Base-by-base conservation (phyloP, 1,140 invertebrate genomes). In the Drosophila sp. region DNA sequence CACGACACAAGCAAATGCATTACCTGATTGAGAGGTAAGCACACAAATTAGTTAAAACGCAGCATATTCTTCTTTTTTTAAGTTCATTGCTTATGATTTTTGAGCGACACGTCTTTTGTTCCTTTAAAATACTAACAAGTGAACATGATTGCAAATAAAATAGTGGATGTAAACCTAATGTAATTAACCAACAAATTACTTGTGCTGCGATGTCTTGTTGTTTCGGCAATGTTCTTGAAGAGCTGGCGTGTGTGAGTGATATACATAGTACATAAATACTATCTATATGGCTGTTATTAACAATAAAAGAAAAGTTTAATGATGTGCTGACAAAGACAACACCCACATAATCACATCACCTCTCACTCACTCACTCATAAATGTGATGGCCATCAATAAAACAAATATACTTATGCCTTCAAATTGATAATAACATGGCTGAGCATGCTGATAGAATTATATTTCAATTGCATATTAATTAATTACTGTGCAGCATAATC, bases 1-100 rank as follows among this genome's bases (percentile, higher is more conserved):
- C 61, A 70, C 75, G 78, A 72, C 50, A 50, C 66, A 72, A 61
- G 67, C 82, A 78, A 87, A 87, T 87, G 82, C 79, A 89, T 76
- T 67, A 67, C 61, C 59, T 64, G 59, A 76, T 54, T 62, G 46
- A 87, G 53, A 78, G 83, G 83, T 89, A 69, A 81, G 83, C 45
- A 2, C n/a, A n/a, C 41, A 9, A 45, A 25, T 40, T 7, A 27
- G 61, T 51, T 29, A 70, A 21, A 57, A 45, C 25, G 41, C 61
- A 40, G 21, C 18, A 21, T 63, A 53, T 45, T 46, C 11, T 45
- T 46, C 11, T 40, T 16, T 67, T 7, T 50, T 9, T 59, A 13
- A 18, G 72, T 78, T 80, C 25, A 2, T 65, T 32, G 51, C 18
- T 62, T 59, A 51, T 71, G 7, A 2, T 57, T 41, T 72, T 41